These are phyloP conservation scores for Lanistes nyassanus DNA, from an alignment of 1,140 invertebrate species.

Conservation along the genomic window DNA sequence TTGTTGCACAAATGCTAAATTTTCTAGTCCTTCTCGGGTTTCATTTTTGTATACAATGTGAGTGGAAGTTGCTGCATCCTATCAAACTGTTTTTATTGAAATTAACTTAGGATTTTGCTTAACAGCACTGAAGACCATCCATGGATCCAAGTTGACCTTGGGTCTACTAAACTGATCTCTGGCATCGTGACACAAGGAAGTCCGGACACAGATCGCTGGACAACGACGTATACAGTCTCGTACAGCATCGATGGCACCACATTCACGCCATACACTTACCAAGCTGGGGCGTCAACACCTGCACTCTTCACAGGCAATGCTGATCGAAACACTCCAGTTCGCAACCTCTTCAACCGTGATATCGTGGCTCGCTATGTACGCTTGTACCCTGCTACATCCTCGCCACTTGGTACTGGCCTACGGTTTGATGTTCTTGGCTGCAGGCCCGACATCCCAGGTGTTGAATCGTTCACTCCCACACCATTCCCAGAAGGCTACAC, in stretches of 20 bases:
- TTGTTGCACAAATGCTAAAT: too few relatives aligned
- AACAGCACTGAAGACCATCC: conserved; percentile 35
- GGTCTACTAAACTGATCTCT: conserved; percentile 76
- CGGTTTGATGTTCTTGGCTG: conserved; percentile 51
- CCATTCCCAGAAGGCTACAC: conserved; percentile 18
- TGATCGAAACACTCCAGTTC: conserved; percentile 40
- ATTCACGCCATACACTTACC: conserved; percentile 34
- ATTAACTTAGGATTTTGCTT: too few relatives aligned
- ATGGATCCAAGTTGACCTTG: conserved; percentile 73
- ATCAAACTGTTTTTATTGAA: too few relatives aligned
- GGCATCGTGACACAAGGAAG: conserved; percentile 76
- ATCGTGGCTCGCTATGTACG: conserved; percentile 47
- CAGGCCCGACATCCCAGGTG: conserved; percentile 24
- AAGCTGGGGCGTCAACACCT: conserved; percentile 26
- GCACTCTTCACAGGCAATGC: conserved; percentile 43
- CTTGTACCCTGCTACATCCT: conserved; percentile 30
- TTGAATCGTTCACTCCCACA: conserved; percentile 11
- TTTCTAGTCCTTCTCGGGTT: too few relatives aligned
- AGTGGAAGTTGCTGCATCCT: too few relatives aligned
- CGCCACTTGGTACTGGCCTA: conserved; percentile 29
- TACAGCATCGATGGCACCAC: conserved; percentile 48
- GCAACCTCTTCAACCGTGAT: conserved; percentile 47
- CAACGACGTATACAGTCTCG: conserved; percentile 77
- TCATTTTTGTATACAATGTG: too few relatives aligned
- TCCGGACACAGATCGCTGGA: conserved; percentile 71